Evolutionary conservation across 2,888 invertebrate genomes (phyloP).

Genomic region (Serrognathus titanus): DNA sequence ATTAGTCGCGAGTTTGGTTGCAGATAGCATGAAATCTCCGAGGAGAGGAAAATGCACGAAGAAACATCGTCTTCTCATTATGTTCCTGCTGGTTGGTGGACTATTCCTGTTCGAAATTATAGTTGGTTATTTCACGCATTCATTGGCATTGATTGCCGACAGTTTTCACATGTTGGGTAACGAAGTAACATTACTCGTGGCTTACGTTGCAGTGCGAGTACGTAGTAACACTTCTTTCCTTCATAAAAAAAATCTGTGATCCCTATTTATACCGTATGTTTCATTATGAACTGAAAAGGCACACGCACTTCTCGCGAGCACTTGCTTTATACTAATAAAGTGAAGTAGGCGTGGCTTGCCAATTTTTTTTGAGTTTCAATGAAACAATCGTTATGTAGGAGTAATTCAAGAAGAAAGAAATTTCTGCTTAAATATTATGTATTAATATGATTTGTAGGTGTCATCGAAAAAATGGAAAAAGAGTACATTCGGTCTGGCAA

Average conservation of each 20-base stretch:
- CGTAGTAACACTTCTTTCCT: constrained; percentile 37
- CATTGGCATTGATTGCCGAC: constrained; percentile 95
- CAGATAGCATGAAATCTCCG: no score
- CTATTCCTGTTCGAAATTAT: constrained; percentile 96
- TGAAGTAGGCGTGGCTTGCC: no score
- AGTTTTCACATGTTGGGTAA: constrained; percentile 99
- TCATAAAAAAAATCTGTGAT: no score
- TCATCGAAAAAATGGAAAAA: constrained; percentile 97
- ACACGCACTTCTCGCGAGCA: no score
- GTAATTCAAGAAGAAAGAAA: no score
- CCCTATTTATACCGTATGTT: no score
- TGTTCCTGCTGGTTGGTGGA: constrained; percentile 87
- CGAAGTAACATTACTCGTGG: constrained; percentile 90
- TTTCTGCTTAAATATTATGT: no score
- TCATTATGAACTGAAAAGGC: no score
- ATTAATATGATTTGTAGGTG: constrained; percentile 62
- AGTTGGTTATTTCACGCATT: constrained; percentile 96
- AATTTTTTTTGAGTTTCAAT: no score
- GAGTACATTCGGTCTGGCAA: constrained; percentile 99
- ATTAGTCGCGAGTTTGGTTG: no score
- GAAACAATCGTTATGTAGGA: no score
- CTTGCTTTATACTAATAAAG: no score
- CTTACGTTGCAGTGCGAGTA: constrained; percentile 93
- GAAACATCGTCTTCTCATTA: constrained; percentile 86
- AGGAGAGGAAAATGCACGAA: constrained; percentile 46